A percentile compares a stretch with the other conserved stretches of the same genome.
phyloP scores from a whole-genome alignment of 2,113 vertebrate genomes.

The Scartelaos histophorus region DNA sequence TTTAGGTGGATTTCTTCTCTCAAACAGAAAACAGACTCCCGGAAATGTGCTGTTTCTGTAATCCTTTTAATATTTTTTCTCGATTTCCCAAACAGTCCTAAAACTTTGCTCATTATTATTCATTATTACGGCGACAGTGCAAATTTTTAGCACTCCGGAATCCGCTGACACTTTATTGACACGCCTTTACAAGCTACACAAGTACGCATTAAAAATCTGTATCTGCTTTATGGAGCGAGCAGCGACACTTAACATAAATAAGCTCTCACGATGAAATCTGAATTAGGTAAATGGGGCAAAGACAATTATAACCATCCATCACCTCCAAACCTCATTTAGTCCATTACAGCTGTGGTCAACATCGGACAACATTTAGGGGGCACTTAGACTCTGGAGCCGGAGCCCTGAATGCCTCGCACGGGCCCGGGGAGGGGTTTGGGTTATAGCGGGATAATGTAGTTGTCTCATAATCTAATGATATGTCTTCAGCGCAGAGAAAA shows the following conservation, averaged over 20 bases:
- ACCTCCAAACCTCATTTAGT: conserved; percentile 64
- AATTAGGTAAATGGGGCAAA: conserved; percentile 54
- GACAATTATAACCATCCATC: conserved; percentile 70
- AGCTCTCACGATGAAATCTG: conserved; percentile 10
- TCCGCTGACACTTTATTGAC: too few relatives aligned
- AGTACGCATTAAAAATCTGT: background rate
- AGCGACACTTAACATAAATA: conserved; percentile 26
- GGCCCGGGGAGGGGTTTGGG: conserved; percentile 9
- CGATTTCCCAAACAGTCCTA: too few relatives aligned
- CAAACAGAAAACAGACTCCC: too few relatives aligned
- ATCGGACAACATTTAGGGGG: conserved; percentile 49
- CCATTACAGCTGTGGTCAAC: conserved; percentile 58
- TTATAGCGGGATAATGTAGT: conserved; percentile 41
- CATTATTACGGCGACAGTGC: too few relatives aligned
- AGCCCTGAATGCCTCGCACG: background rate
- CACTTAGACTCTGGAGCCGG: conserved; percentile 28
- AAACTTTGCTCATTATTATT: too few relatives aligned
- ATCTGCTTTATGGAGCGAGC: conserved; percentile 8
- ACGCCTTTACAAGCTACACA: too few relatives aligned
- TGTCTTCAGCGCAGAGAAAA: conserved; percentile 32
- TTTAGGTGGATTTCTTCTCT: too few relatives aligned
- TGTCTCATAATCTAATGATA: conserved; percentile 42
- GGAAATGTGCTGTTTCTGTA: too few relatives aligned
- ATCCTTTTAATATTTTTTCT: too few relatives aligned
- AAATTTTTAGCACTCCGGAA: too few relatives aligned